Base-by-base conservation (phyloP, 2,113 vertebrate genomes). In the Psephotus haematonotus region DNA sequence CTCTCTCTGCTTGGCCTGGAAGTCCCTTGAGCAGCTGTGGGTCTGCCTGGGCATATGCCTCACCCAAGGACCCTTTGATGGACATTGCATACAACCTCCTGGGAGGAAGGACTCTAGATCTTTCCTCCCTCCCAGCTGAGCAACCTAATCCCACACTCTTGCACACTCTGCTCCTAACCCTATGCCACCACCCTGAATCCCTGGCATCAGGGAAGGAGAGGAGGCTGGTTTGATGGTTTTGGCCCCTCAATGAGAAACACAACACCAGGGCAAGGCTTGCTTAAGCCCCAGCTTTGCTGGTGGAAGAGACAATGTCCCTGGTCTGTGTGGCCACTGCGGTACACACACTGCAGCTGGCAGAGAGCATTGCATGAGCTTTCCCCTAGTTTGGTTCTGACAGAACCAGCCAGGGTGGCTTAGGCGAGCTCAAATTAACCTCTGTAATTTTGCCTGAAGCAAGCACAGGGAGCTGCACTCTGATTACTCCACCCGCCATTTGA, bases 131-230 rank as follows among this genome's bases (percentile, higher is more conserved):
- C 63, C 31, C 5, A 3, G 17, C 13, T 3, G 5, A 77, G 27
- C 29, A 71, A 31, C 17, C 52, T 44, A 27, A 82, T 46, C 67
- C 35, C 47, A 27, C 5, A 20, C 6, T 43, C 62, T 46, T 29
- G 17, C 24, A n/a, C 28, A 19, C 33, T 43, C 57, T 69, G 33
- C 19, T 82, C 29, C 71, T 35, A 20, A 37, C 15, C 5, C 29
- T 41, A 1, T 0, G 10, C 13, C 33, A 37, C 44, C 2, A 1
- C 22, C 17, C 53, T 12, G 27, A 52, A 47, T 18, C 60, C 37
- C 29, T 78, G 72, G 55, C 67, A 49, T 57, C 28, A 63, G 31
- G 31, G 25, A 68, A 75, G 39, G 15, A n/a, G 23, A 39, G 60
- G 35, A 77, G 33, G 15, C 28, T 71, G 52, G 7, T n/a, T 53